Base-by-base conservation (phyloP, 92 coral and sea anemone species). In the Phenganax subtilis region DNA sequence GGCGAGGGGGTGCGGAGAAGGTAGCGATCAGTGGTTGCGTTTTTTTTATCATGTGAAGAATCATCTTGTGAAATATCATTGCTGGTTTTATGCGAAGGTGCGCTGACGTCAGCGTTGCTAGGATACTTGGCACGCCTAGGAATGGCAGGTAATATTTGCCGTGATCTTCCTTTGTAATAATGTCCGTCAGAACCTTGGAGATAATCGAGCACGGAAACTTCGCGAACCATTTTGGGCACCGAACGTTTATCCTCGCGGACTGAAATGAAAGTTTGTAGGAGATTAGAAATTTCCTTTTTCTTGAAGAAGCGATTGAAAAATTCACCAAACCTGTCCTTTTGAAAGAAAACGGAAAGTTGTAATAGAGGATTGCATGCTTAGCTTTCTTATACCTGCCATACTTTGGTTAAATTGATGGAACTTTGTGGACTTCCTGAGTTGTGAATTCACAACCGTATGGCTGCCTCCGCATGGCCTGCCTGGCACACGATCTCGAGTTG, bases 381-480 rank as follows among this genome's bases (percentile, higher is more conserved):
- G 7, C 44, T 9, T 8, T 52, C 31, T 84, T 63, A 73, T 83
- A 88, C 87, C 90, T 77, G 89, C 85, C 51, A 85, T 53, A 55
- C 77, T 84, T 75, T 93, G 96, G 73, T 87, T 86, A 29, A 88
- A 85, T 64, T 93, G 98, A 12, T 90, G 85, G 16, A 92, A 31
- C 57, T 87, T 89, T 20, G 88, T 86, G 11, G 96, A 89, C 52
- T 91, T 87, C 58, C 98, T 76, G 76, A 90, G 77, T 54, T 89
- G 93, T 30, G 91, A 90, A 76, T 85, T 76, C 84, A 89, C 88
- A 3, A 94, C 90, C 25, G 98, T 94, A 79, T 94, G 98, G 58
- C 93, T 92, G 8, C 98, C 98, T 9, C 98, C 98, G 71, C 98
- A 94, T 8, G 98, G 98, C 47, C 98, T 91, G 30, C 89, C 89